These are phyloP conservation scores for Trachurus trachurus DNA, from an alignment of 2,797 vertebrate genomes.

Conservation along the genomic window DNA sequence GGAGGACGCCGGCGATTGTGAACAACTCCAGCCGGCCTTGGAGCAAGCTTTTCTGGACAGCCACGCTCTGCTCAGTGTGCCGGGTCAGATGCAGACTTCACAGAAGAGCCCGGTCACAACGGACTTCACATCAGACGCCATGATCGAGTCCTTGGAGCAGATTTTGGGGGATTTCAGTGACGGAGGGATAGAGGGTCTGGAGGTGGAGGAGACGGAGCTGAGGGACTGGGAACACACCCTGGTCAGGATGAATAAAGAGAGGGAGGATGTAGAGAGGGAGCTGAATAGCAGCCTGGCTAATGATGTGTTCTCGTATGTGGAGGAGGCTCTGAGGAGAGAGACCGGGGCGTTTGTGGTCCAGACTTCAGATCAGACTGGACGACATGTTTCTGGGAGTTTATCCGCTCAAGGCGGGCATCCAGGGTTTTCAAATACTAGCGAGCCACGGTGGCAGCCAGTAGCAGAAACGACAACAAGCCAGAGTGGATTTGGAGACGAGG, in stretches of 20 bases:
- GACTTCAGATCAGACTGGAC: constrained; percentile 1
- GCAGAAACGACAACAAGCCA: background rate
- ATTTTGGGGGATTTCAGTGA: constrained; percentile 35
- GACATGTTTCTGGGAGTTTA: background rate
- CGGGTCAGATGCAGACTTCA: constrained; percentile 28
- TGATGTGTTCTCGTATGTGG: constrained; percentile 54
- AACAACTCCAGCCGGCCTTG: constrained; percentile 36
- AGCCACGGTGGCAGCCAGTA: constrained; percentile 8
- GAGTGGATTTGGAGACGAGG: constrained; percentile 18
- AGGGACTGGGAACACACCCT: constrained; percentile 75
- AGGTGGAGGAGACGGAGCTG: constrained; percentile 43
- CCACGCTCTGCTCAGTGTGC: constrained; percentile 66
- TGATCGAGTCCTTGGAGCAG: constrained; percentile 73
- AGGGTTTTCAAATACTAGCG: background rate
- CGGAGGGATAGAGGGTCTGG: constrained; percentile 48
- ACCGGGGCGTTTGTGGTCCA: background rate
- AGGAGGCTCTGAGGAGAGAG: constrained; percentile 65
- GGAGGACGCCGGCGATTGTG: background rate
- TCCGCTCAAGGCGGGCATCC: background rate
- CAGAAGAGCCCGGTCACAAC: constrained; percentile 14
- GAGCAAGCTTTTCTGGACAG: constrained; percentile 75
- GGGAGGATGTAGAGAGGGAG: constrained; percentile 3
- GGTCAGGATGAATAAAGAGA: constrained; percentile 54
- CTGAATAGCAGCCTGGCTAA: constrained; percentile 46
- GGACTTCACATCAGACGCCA: constrained; percentile 47